These are phyloP conservation scores for Tachuris rubrigastra DNA, from an alignment of 2,113 vertebrate genomes.

Conservation along the genomic window DNA sequence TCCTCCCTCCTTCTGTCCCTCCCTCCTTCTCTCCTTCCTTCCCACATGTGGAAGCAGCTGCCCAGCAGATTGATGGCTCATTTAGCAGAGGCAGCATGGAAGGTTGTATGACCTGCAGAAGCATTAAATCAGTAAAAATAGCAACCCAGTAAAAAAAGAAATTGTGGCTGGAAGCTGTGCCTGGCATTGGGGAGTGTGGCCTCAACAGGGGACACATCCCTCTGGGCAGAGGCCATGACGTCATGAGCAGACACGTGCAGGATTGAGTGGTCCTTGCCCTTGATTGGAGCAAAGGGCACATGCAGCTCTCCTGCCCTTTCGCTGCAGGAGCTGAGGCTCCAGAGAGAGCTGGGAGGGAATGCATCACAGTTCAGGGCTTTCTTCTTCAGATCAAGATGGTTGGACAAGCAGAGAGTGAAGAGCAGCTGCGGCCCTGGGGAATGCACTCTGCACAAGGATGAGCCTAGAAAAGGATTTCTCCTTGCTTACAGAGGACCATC, in stretches of 20 bases:
- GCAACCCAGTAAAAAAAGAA: not conserved
- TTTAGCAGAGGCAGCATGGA: not conserved
- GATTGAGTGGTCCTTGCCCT: not conserved
- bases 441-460: not conserved
- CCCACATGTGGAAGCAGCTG: not conserved
- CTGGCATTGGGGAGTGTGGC: not conserved
- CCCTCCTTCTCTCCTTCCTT: not conserved
- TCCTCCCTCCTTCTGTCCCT: not conserved
- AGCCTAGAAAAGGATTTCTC: not conserved
- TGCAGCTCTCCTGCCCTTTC: rapidly evolving
- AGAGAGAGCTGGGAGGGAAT: not conserved
- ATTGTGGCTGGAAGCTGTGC: not conserved
- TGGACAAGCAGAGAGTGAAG: not conserved
- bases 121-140: not conserved
- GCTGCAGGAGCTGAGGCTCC: not conserved
- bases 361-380: not conserved
- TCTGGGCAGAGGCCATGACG: not conserved
- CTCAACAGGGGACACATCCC: not conserved
- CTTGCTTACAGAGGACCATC: not conserved
- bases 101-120: not conserved
- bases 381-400: not conserved
- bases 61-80: not conserved
- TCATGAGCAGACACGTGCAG: not conserved
- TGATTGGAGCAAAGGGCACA: not conserved
- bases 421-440: not conserved